Base-by-base conservation (phyloP, 1,140 invertebrate species). In the Lasaia peninsularis region DNA sequence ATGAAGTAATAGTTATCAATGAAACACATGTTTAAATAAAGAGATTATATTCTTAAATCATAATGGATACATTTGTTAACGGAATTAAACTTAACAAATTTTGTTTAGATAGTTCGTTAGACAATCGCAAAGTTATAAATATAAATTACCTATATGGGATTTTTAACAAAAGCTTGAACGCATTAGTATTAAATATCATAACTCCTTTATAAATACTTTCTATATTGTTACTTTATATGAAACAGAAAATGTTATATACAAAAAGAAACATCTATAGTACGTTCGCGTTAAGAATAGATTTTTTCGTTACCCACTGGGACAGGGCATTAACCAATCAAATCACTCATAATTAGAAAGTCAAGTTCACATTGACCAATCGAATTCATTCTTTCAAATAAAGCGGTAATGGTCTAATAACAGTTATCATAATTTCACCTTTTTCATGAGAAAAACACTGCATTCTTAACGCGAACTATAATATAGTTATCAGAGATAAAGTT, bases 1-100 rank as follows among this genome's bases (percentile, higher is more conserved):
- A n/a, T n/a, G n/a, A n/a, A n/a, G n/a, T n/a, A n/a, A n/a, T n/a
- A 44, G 12, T 44, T 21, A 10, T 48, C 16, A 48, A 48, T 48
- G 16, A 20, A 48, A 48, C 18, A 18, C 12, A 1, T 1, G 40
- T 16, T 18, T 37, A 12, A 37, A 14, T 37, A 2, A 32, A 77
- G 73, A 73, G 76, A 75, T 78, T 85, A 82, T 85, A 82, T 69
- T 82, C 68, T 78, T 77, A 75, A 68, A 73, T 69, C 65, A 54
- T 37, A 79, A 79, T 70, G 71, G 71, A 82, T 80, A 85, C 74
- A 78, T 31, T 59, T 69, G 33, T 59, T 59, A 56, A 48, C 34
- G 34, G 34, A 37, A 37, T 37, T 37, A 12, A 37, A 37, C 12
- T 37, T 28, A 28, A 28, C 4, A 37, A 16, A 37, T 14, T 3